Evolutionary conservation across 2,888 invertebrate genomes (phyloP).

Genomic region (Sesia apiformis): DNA sequence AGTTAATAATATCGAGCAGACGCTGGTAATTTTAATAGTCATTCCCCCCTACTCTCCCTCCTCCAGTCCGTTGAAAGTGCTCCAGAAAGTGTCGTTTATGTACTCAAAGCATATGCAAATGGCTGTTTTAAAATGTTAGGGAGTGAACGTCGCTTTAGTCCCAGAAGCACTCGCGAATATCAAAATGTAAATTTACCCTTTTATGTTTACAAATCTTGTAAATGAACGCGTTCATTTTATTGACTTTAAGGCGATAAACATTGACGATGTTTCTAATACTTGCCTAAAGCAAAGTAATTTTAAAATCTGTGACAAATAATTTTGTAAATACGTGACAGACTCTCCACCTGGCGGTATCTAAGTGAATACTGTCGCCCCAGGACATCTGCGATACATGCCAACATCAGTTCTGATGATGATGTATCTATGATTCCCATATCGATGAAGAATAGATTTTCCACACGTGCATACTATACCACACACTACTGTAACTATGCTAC

Average conservation of each 20-base stretch:
- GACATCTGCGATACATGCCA: too few relatives aligned
- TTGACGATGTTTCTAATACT: neutral
- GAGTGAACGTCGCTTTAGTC: slow-evolving; percentile 68
- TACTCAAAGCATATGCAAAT: slow-evolving; percentile 75
- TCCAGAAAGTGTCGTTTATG: slow-evolving; percentile 72
- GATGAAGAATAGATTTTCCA: too few relatives aligned
- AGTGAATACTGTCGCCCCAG: too few relatives aligned
- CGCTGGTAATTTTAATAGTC: slow-evolving; percentile 9
- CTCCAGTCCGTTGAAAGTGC: slow-evolving; percentile 42
- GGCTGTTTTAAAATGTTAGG: slow-evolving; percentile 74
- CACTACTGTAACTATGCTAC: too few relatives aligned
- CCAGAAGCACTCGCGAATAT: slow-evolving; percentile 69
- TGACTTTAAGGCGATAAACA: slow-evolving; percentile 43
- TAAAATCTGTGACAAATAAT: too few relatives aligned
- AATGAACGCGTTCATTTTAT: slow-evolving; percentile 70
- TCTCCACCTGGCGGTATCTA: too few relatives aligned
- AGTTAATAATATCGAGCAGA: too few relatives aligned
- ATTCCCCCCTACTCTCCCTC: slow-evolving; percentile 16
- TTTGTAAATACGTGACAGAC: too few relatives aligned
- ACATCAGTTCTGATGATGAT: too few relatives aligned
- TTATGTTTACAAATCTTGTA: slow-evolving; percentile 73
- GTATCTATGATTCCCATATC: too few relatives aligned
- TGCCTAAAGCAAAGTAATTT: too few relatives aligned
- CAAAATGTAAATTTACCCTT: slow-evolving; percentile 74
- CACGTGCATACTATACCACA: too few relatives aligned